A percentile compares a stretch with the other conserved stretches of the same genome.
phyloP scores from a whole-genome alignment of 2,888 invertebrate genomes.

The Thymelicus sylvestris region DNA sequence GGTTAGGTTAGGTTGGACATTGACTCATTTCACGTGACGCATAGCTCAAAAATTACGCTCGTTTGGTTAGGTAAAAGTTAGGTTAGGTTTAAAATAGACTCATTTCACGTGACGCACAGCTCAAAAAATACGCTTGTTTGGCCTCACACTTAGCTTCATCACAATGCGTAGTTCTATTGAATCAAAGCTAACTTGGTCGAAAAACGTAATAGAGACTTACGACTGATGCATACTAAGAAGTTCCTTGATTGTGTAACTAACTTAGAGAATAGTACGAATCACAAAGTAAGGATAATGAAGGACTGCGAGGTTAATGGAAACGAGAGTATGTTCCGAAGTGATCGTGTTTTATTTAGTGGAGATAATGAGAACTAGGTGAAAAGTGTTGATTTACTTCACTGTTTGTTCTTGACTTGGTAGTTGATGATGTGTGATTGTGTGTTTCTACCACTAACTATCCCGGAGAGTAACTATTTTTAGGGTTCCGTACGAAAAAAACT shows the following conservation, averaged over 20 bases:
- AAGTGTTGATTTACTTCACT: neutral
- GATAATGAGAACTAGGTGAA: neutral
- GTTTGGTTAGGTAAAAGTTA: too few species aligned
- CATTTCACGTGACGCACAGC: too few species aligned
- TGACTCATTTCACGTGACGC: too few species aligned
- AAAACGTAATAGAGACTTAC: slow-evolving; percentile 1
- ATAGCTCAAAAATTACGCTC: too few species aligned
- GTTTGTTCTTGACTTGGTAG: neutral
- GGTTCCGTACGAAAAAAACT: too few species aligned
- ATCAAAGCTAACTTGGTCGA: neutral
- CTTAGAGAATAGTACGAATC: neutral
- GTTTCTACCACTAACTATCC: too few species aligned
- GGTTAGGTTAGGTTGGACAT: too few species aligned
- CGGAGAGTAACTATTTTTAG: too few species aligned
- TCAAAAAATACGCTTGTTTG: too few species aligned
- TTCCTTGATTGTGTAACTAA: neutral
- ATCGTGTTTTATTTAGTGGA: neutral
- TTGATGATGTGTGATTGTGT: too few species aligned
- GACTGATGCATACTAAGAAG: slow-evolving; percentile 1
- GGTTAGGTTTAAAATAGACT: too few species aligned
- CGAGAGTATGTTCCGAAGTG: neutral
- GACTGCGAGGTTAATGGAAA: slow-evolving; percentile 5
- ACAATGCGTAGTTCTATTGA: neutral
- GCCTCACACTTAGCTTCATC: neutral
- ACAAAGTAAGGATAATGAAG: slow-evolving; percentile 8